phyloP scores from a whole-genome alignment of 2,797 vertebrate genomes.

The Rhynchotus rufescens region DNA sequence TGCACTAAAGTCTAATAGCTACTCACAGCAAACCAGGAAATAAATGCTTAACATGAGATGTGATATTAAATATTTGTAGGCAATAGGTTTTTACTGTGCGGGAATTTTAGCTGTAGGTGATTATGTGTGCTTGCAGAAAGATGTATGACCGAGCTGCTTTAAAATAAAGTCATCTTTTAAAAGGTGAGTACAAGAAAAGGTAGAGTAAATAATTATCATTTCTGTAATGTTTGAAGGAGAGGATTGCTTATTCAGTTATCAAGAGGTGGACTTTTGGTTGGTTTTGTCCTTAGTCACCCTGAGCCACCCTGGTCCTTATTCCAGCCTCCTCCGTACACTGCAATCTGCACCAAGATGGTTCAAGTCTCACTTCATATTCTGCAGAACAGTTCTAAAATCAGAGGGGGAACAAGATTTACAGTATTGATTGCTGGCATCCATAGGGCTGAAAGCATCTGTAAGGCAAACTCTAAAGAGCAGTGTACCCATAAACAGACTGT shows the following conservation, averaged over 20 bases:
- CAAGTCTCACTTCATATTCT: neutral
- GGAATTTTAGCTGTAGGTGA: neutral
- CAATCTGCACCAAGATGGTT: neutral
- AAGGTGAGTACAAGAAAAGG: neutral
- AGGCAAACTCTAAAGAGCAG: neutral
- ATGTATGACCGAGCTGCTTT: neutral
- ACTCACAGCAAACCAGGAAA: constrained; percentile 35
- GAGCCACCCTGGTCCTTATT: fast-evolving
- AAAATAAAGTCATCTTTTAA: neutral
- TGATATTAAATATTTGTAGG: neutral
- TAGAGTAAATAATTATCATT: neutral
- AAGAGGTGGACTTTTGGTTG: neutral
- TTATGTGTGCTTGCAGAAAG: neutral
- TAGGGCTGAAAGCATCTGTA: neutral
- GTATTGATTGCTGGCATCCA: neutral
- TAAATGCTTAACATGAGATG: neutral
- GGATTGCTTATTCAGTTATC: neutral
- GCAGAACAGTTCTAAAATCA: neutral
- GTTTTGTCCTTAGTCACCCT: neutral
- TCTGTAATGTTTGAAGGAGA: neutral
- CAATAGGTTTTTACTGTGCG: neutral
- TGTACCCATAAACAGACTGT: neutral
- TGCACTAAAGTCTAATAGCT: constrained; percentile 40
- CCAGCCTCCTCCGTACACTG: neutral
- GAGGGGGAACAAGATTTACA: neutral